Conservation (phyloP, 2,113 vertebrate species). For the Falcunculus frontatus region DNA sequence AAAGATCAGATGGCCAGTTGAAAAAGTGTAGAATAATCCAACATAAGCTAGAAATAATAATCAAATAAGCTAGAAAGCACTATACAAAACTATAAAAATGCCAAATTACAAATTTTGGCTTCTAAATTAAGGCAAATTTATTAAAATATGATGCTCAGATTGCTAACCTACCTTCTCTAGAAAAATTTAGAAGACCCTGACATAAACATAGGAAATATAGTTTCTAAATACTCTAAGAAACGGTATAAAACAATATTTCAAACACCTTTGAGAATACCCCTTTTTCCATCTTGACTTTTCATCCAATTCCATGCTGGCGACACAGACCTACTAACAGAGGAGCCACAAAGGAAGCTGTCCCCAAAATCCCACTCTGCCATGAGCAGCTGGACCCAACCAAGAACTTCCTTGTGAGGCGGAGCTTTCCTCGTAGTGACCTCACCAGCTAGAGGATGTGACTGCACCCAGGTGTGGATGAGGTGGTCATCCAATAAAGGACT, state of each 20-base stretch:
- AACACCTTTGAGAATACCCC: background rate
- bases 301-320: background rate
- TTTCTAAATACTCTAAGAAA: background rate
- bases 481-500: conserved; percentile 20
- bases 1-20: background rate
- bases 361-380: background rate
- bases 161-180: background rate
- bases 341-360: background rate
- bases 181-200: background rate
- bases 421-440: background rate
- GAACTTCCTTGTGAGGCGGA: background rate
- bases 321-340: background rate
- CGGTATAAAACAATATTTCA: background rate
- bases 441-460: background rate
- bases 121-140: background rate
- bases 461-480: background rate
- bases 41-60: background rate
- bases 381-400: background rate
- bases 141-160: background rate
- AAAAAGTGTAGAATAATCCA: background rate
- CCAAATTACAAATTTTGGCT: background rate
- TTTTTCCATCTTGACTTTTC: background rate
- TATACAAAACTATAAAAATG: background rate
- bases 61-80: background rate
- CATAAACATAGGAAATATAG: background rate